These are phyloP conservation scores for Tricholauxania praeusta DNA, from an alignment of 2,888 invertebrate species.

Conservation along the genomic window DNA sequence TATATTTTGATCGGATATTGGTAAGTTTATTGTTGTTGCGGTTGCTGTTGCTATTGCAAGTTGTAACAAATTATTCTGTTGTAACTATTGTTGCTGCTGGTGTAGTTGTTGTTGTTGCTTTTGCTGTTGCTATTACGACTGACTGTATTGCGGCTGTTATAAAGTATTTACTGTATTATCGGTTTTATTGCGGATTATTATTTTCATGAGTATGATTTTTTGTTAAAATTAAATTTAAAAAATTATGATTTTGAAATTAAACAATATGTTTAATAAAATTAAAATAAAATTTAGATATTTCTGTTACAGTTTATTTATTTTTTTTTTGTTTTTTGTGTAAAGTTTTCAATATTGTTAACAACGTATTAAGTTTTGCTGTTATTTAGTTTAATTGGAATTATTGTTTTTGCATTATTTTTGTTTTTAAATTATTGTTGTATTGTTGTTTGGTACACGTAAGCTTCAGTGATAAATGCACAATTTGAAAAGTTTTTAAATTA, in stretches of 20 bases:
- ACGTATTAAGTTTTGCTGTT: too few species aligned
- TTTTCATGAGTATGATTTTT: slow-evolving; percentile 23
- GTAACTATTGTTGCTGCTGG: slow-evolving; percentile 51
- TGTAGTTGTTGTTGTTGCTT: slow-evolving; percentile 47
- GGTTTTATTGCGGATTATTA: slow-evolving; percentile 23
- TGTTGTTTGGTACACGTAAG: background rate
- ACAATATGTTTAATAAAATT: too few species aligned
- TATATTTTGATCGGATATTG: slow-evolving; percentile 35
- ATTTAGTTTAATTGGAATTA: too few species aligned
- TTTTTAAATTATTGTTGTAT: background rate
- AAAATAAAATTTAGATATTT: slow-evolving; percentile 13
- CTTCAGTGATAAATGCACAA: too few species aligned
- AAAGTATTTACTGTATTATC: slow-evolving; percentile 20
- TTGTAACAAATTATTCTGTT: slow-evolving; percentile 42
- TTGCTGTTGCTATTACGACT: slow-evolving; percentile 8
- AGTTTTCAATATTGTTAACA: slow-evolving; percentile 19
- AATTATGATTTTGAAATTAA: background rate
- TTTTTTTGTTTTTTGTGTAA: slow-evolving; percentile 32
- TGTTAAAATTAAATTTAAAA: slow-evolving; percentile 30
- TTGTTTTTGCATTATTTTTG: too few species aligned
- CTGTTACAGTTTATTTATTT: slow-evolving; percentile 10
- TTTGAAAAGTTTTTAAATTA: too few species aligned
- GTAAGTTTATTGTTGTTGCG: slow-evolving; percentile 52
- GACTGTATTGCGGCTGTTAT: slow-evolving; percentile 22
- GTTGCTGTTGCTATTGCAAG: slow-evolving; percentile 46